Evolutionary conservation across 2,113 vertebrate species (phyloP), one percentile per base, ranked within the genome.

Genomic region (Phrynosoma platyrhinos): DNA sequence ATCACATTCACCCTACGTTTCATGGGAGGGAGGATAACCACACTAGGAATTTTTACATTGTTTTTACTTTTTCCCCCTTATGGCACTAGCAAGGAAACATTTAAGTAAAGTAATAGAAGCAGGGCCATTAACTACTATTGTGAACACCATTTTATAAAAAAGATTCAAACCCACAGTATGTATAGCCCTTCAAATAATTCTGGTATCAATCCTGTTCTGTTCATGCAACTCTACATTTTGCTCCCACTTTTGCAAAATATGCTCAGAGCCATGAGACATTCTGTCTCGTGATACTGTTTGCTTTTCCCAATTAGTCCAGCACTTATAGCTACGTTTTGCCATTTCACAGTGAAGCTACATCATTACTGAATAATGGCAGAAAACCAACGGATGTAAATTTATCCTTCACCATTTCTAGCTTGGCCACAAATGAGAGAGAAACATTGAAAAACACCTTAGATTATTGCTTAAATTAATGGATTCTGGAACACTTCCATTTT

Each of bases 301-400:
- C 64, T 82, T 92, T 93, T 88, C 83, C 91, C 75, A 89, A 81
- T 90, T 91, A 90, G 90, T 86, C 75, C 69, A 80, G 75, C 53
- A 18, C 88, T 62, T 88, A 88, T 88, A 90, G 87, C 84, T 74
- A 86, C 79, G 58, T 91, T 91, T 91, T 92, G 93, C 80, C 92
- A 94, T 88, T 90, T 84, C 72, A 90, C 90, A 88, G 92, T 91
- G 94, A 95, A 94, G 75, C 32, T 18, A 32, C 75, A 32, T 75
- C 91, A 90, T 91, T 87, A 80, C 89, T 91, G 94, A 95, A 88
- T 90, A 84, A 96, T 94, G 83, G 91, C 55, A 53, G 32, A 90
- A 88, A 86, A 90, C 79, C 4, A 82, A 94, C 0, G 81, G 82
- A 86, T 62, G 83, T 88, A 90, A 95, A 95, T 89, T 81, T 62